A percentile compares a stretch with the other conserved stretches of the same genome.
phyloP scores from a whole-genome alignment of 2,888 invertebrate species.

The Lumbricus terrestris region DNA sequence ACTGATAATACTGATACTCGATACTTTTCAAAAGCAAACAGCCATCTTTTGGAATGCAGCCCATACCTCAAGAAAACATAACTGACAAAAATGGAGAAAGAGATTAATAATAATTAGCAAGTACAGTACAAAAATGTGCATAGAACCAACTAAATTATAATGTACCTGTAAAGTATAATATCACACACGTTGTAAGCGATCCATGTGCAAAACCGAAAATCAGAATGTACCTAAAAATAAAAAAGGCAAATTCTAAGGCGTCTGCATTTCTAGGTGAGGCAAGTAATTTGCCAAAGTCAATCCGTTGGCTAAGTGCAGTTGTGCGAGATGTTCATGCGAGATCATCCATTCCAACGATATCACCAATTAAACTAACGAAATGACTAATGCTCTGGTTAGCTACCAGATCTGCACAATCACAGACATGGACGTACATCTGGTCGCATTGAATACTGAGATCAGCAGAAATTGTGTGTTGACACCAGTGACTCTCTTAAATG shows the following conservation, averaged over 20 bases:
- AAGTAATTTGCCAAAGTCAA: background rate
- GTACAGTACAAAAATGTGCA: background rate
- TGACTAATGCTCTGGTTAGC: background rate
- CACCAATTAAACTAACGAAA: background rate
- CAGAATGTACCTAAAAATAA: background rate
- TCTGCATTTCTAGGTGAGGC: background rate
- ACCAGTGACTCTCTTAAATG: too few relatives aligned
- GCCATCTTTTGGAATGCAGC: background rate
- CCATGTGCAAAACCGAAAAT: background rate
- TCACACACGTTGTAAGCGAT: background rate
- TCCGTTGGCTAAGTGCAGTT: background rate
- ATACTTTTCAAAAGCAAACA: background rate
- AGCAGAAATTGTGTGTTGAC: background rate
- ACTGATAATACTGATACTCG: background rate
- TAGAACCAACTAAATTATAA: background rate
- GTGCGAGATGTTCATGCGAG: background rate
- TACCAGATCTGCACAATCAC: background rate
- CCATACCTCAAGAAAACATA: background rate
- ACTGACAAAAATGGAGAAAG: background rate
- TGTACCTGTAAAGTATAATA: background rate
- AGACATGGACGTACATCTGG: background rate
- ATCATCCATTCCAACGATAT: background rate
- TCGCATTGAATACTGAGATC: background rate
- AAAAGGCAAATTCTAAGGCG: background rate
- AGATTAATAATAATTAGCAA: too few relatives aligned